Conservation (phyloP, 2,113 vertebrate species). For the Peromyscus polionotus region DNA sequence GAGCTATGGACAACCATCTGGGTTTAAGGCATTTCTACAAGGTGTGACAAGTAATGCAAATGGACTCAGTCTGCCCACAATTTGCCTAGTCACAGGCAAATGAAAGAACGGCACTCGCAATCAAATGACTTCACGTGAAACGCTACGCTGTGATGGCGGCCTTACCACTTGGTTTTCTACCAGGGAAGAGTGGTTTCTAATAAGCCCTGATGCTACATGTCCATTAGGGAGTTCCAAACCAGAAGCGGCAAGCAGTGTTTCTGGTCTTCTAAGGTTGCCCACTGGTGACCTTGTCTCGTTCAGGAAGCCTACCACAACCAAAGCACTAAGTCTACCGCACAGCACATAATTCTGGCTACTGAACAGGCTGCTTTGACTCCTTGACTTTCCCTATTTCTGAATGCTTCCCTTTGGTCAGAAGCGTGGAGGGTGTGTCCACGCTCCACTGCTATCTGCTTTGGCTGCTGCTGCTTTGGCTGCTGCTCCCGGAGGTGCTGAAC, state of each 20-base stretch:
- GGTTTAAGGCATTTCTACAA: background rate
- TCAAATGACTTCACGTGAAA: slow-evolving; percentile 52
- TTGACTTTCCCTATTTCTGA: slow-evolving; percentile 95
- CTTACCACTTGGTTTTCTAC: slow-evolving; percentile 53
- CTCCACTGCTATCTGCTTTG: slow-evolving; percentile 92
- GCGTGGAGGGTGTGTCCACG: slow-evolving; percentile 93
- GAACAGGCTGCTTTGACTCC: slow-evolving; percentile 84
- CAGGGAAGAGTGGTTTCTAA: slow-evolving; percentile 59
- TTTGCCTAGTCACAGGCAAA: slow-evolving; percentile 42
- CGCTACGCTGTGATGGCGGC: background rate
- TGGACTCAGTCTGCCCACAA: background rate
- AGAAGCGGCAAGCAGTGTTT: background rate
- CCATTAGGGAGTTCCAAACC: slow-evolving; percentile 69
- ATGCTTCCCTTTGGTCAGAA: slow-evolving; percentile 95
- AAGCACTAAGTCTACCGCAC: slow-evolving; percentile 75
- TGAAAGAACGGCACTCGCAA: slow-evolving; percentile 14
- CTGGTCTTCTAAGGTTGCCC: slow-evolving; percentile 64
- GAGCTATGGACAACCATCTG: background rate
- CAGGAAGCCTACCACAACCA: slow-evolving; percentile 63
- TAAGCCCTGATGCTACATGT: slow-evolving; percentile 55
- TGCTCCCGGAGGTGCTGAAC: slow-evolving; percentile 97
- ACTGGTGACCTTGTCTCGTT: slow-evolving; percentile 56
- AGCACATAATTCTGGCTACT: slow-evolving; percentile 84
- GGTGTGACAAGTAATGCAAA: slow-evolving; percentile 56
- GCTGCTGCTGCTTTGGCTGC: slow-evolving; percentile 95